These are phyloP conservation scores for Meteorus colon DNA, from an alignment of 2,888 invertebrate genomes.

Conservation along the genomic window DNA sequence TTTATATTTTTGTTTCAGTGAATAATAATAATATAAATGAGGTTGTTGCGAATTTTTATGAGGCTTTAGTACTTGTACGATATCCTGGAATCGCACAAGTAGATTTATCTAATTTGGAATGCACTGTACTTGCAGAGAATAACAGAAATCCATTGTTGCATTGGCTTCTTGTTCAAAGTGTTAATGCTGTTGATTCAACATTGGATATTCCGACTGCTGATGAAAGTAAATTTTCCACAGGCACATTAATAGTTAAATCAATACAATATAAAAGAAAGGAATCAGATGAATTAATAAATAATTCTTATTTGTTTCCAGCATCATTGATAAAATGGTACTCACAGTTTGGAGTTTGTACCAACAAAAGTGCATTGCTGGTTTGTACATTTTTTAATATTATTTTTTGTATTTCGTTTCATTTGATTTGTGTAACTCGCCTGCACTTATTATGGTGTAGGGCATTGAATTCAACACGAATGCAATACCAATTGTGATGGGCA, in stretches of 20 bases:
- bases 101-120: conserved; percentile 28
- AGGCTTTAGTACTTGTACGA: conserved; percentile 32
- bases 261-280: neutral
- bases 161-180: conserved; percentile 32
- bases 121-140: conserved; percentile 27
- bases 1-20: conserved; percentile 26
- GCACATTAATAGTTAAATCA: neutral
- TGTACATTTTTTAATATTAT: neutral
- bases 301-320: conserved; percentile 1
- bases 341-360: conserved; percentile 34
- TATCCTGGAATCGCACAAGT: conserved; percentile 40
- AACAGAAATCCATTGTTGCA: conserved; percentile 35
- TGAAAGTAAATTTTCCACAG: conserved; percentile 27
- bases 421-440: no score
- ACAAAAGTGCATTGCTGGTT: conserved; percentile 36
- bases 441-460: no score
- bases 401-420: neutral
- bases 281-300: neutral
- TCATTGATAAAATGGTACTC: conserved; percentile 37
- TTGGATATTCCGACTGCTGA: conserved; percentile 26
- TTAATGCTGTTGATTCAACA: conserved; percentile 22
- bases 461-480: no score
- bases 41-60: conserved; percentile 34
- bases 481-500: no score
- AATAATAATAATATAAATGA: conserved; percentile 31